Conservation (phyloP, 2,797 vertebrate genomes). For the Atherinosoma microstoma region DNA sequence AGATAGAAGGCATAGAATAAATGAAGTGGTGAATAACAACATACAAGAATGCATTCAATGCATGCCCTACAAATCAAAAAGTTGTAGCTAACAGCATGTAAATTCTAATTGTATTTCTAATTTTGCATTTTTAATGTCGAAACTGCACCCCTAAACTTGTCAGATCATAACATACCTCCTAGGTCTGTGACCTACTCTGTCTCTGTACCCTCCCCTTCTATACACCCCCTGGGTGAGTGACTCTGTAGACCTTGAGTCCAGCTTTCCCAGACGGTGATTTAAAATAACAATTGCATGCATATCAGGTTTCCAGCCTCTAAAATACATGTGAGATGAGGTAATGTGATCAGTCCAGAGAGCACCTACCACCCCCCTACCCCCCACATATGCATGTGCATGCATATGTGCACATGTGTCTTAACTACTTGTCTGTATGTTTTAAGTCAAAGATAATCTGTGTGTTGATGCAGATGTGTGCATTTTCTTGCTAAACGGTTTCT, state of each 20-base stretch:
- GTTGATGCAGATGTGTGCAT: background rate
- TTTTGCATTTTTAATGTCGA: background rate
- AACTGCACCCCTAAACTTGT: slow-evolving; percentile 43
- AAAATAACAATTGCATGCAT: slow-evolving; percentile 86
- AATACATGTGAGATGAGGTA: slow-evolving; percentile 85
- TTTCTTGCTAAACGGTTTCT: slow-evolving; percentile 2
- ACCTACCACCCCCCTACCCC: slow-evolving; percentile 61
- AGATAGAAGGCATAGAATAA: slow-evolving; percentile 34
- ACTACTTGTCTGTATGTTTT: slow-evolving; percentile 31
- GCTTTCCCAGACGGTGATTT: slow-evolving; percentile 84
- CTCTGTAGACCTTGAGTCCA: slow-evolving; percentile 74
- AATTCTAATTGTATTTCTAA: background rate
- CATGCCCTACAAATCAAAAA: background rate
- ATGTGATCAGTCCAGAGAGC: slow-evolving; percentile 78
- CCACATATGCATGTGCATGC: slow-evolving; percentile 28
- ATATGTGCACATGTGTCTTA: slow-evolving; percentile 32
- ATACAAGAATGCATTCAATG: slow-evolving; percentile 22
- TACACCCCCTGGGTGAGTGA: slow-evolving; percentile 64
- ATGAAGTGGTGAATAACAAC: slow-evolving; percentile 28
- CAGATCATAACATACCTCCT: slow-evolving; percentile 59
- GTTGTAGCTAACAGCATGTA: background rate
- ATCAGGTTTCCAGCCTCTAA: slow-evolving; percentile 82
- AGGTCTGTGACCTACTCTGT: slow-evolving; percentile 55
- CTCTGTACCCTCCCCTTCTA: slow-evolving; percentile 27
- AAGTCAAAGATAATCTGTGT: slow-evolving; percentile 22